Percentiles rank a stretch among this genome's conserved stretches.
Evolutionary conservation across 37 sponge, comb jelly and placozoan genomes (phyloP).

Genomic region (Mnemiopsis leidyi): DNA sequence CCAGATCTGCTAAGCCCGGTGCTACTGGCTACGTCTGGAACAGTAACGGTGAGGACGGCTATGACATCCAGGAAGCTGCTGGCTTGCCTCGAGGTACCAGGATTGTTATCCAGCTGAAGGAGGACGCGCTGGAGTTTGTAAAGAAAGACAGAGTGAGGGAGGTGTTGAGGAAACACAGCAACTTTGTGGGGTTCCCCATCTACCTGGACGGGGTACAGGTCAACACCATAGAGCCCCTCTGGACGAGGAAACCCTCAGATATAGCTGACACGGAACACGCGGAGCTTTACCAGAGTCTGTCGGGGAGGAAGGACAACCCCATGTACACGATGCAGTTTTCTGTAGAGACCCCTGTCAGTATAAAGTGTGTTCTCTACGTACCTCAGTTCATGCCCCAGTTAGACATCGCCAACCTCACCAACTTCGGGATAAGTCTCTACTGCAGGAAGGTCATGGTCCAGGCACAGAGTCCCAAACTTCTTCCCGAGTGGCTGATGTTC

Average conservation of each 20-base stretch:
- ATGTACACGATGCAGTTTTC: slow-evolving; percentile 70
- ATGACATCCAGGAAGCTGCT: slow-evolving; percentile 40
- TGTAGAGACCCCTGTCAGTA: slow-evolving; percentile 68
- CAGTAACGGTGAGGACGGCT: slow-evolving; percentile 48
- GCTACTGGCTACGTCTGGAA: slow-evolving; percentile 67
- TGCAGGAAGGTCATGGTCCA: slow-evolving; percentile 70
- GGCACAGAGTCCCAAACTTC: slow-evolving; percentile 45
- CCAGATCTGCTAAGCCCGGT: slow-evolving; percentile 33
- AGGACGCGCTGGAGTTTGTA: slow-evolving; percentile 67
- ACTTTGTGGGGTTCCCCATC: slow-evolving; percentile 72
- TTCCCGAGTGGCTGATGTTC: slow-evolving; percentile 70
- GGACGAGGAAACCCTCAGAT: slow-evolving; percentile 65
- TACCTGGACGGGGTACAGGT: slow-evolving; percentile 67
- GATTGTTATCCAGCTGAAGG: slow-evolving; percentile 70
- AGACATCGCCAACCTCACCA: neutral
- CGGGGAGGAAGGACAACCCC: slow-evolving; percentile 64
- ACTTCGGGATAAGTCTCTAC: slow-evolving; percentile 67
- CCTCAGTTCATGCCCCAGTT: slow-evolving; percentile 65
- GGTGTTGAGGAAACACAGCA: slow-evolving; percentile 71
- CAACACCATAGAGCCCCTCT: slow-evolving; percentile 70
- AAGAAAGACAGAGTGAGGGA: slow-evolving; percentile 57
- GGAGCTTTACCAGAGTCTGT: slow-evolving; percentile 69
- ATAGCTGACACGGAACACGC: slow-evolving; percentile 61
- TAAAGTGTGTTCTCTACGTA: slow-evolving; percentile 68
- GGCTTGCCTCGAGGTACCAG: slow-evolving; percentile 66